phyloP scores from a whole-genome alignment of 2,888 invertebrate species.

The Mechanitis mazaeus region DNA sequence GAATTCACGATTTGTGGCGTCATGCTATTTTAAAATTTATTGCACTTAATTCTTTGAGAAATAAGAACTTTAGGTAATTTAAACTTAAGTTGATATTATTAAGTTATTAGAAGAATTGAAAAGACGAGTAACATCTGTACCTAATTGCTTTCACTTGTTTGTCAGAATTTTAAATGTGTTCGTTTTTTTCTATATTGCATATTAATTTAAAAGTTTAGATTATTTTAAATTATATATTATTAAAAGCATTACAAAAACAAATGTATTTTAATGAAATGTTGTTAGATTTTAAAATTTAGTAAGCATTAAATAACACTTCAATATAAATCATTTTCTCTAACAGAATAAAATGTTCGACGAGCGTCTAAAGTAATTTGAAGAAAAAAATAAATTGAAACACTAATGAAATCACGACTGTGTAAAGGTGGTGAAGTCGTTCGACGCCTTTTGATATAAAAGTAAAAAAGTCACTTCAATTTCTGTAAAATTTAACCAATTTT shows the following conservation, averaged over 20 bases:
- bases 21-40: neutral
- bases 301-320: neutral
- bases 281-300: too few relatives aligned
- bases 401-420: conserved; percentile 9
- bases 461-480: neutral
- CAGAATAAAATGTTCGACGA: conserved; percentile 15
- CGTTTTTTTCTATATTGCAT: too few relatives aligned
- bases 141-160: too few relatives aligned
- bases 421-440: neutral
- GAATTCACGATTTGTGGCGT: neutral
- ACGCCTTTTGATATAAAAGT: neutral
- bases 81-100: too few relatives aligned
- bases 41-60: neutral
- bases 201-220: too few relatives aligned
- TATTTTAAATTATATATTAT: too few relatives aligned
- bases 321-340: conserved; percentile 14
- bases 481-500: neutral
- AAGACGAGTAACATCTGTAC: too few relatives aligned
- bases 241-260: too few relatives aligned
- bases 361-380: conserved; percentile 2
- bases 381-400: conserved; percentile 11
- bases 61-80: too few relatives aligned
- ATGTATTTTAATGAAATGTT: too few relatives aligned
- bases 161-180: too few relatives aligned
- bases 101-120: too few relatives aligned